Percentiles rank a stretch among this genome's conserved stretches.
Conservation (phyloP, 2,797 vertebrate genomes). For the Brotula barbata region DNA sequence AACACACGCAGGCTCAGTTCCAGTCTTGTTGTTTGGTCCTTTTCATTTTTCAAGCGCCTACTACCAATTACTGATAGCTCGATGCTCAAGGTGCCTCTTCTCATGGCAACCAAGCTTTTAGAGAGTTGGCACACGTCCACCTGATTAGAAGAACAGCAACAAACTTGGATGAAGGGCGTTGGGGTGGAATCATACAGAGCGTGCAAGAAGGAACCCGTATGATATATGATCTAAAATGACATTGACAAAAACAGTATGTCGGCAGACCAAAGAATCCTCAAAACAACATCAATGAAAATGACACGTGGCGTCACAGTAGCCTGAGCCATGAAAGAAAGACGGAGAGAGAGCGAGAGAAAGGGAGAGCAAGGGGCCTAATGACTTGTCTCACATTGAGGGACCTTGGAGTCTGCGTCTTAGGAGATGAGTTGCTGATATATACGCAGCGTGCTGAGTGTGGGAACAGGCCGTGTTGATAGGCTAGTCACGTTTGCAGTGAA, state of each 20-base stretch:
- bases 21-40: constrained; percentile 26
- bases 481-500: constrained; percentile 71
- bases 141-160: constrained; percentile 24
- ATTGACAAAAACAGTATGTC: constrained; percentile 23
- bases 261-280: constrained; percentile 17
- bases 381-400: constrained; percentile 79
- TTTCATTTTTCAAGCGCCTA: constrained; percentile 27
- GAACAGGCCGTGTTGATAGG: constrained; percentile 58
- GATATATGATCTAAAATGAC: constrained; percentile 24
- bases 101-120: constrained; percentile 38
- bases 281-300: constrained; percentile 34
- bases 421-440: constrained; percentile 75
- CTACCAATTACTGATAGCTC: constrained; percentile 32
- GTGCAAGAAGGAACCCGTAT: too few relatives aligned
- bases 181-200: neutral
- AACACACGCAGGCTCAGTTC: constrained; percentile 19
- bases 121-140: constrained; percentile 44
- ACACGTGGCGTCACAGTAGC: constrained; percentile 43
- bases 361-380: constrained; percentile 49
- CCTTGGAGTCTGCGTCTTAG: constrained; percentile 77
- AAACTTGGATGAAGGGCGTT: constrained; percentile 42
- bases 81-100: constrained; percentile 46
- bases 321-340: constrained; percentile 16
- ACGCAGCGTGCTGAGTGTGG: constrained; percentile 61
- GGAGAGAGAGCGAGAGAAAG: constrained; percentile 2